Percentiles rank a stretch among this genome's conserved stretches.
phyloP scores from a whole-genome alignment of 2,888 invertebrate genomes.

The Odontocolon sp. region DNA sequence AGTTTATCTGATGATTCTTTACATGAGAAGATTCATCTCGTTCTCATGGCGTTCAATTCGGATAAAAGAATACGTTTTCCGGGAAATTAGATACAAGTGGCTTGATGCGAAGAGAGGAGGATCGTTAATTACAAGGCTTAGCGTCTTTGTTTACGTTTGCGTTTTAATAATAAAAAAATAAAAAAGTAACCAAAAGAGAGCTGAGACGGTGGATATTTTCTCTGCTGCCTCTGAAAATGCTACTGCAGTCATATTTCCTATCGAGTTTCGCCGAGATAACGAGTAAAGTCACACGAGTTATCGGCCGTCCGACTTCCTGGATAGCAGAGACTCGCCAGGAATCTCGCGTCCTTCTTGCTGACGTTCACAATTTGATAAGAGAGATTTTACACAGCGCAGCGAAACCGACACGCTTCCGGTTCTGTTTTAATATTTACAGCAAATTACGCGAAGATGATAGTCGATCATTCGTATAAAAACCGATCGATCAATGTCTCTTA shows the following conservation, averaged over 20 bases:
- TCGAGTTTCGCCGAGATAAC: conserved; percentile 27
- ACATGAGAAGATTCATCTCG: no score
- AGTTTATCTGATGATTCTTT: no score
- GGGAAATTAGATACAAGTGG: background rate
- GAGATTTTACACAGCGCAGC: no score
- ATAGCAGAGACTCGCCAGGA: background rate
- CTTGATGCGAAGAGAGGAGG: background rate
- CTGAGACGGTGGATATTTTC: conserved; percentile 28
- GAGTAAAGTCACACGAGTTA: background rate
- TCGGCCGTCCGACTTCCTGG: conserved; percentile 4
- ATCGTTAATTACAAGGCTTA: conserved; percentile 35
- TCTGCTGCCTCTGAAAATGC: background rate
- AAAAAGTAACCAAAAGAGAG: conserved; percentile 20
- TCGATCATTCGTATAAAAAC: no score
- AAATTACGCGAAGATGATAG: no score
- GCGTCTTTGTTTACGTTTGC: conserved; percentile 22
- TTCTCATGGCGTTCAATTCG: no score
- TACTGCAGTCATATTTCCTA: background rate
- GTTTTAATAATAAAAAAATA: conserved; percentile 3
- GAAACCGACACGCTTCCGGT: no score
- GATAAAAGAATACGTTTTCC: no score
- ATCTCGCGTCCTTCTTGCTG: background rate
- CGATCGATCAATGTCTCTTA: no score
- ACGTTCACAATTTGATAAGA: no score
- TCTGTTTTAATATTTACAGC: no score